Conservation (phyloP, 2,888 invertebrate genomes). For the Ophioninae sp. region DNA sequence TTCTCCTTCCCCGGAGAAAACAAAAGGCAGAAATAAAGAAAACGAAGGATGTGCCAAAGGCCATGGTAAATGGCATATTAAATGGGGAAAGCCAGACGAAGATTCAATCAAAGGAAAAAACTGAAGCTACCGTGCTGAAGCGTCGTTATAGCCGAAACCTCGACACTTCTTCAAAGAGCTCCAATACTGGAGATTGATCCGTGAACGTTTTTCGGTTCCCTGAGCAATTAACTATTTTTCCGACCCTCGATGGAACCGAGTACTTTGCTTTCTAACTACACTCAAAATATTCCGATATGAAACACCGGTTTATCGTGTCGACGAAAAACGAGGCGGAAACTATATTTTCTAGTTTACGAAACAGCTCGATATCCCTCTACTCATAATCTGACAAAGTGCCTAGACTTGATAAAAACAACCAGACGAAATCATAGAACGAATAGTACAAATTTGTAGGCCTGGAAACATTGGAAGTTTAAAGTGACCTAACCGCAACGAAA, state of each 20-base stretch:
- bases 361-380: not conserved
- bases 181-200: not conserved
- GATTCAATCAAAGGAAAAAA: not conserved
- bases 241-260: not conserved
- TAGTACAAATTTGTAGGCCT: not conserved
- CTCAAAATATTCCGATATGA: not conserved
- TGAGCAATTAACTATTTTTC: not conserved
- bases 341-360: not conserved
- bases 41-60: constrained; percentile 34
- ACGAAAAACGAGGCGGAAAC: not conserved
- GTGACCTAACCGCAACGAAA: not conserved
- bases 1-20: constrained; percentile 32
- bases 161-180: not conserved
- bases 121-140: not conserved
- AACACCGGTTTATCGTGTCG: not conserved
- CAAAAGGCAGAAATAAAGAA: constrained; percentile 16
- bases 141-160: not conserved
- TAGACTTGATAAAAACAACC: not conserved
- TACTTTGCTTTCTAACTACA: constrained; percentile 4
- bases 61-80: constrained; percentile 1
- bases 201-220: not conserved
- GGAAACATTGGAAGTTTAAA: not conserved
- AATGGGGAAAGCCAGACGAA: not conserved
- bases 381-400: not conserved
- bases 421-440: not conserved